Conservation (phyloP, 2,888 invertebrate genomes). For the Tetragonisca angustula region DNA sequence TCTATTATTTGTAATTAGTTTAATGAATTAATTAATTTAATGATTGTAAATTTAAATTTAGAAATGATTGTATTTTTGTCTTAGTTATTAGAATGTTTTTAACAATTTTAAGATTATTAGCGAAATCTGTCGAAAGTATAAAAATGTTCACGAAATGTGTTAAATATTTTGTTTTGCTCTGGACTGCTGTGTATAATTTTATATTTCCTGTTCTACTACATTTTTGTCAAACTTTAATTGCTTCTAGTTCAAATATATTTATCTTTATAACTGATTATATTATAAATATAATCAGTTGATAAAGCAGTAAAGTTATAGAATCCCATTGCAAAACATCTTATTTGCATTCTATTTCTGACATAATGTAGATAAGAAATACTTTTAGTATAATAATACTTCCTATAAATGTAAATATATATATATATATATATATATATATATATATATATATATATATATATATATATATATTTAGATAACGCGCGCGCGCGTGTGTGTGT, state of each 20-base stretch:
- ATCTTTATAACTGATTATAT: no score
- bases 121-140: slow-evolving; percentile 22
- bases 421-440: slow-evolving; percentile 58
- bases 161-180: slow-evolving; percentile 37
- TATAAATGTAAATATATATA: slow-evolving; percentile 66
- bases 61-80: slow-evolving; percentile 24
- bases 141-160: slow-evolving; percentile 18
- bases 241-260: slow-evolving; percentile 18
- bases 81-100: slow-evolving; percentile 25
- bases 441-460: not conserved
- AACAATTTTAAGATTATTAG: slow-evolving; percentile 42
- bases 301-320: slow-evolving; percentile 48
- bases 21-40: slow-evolving; percentile 30
- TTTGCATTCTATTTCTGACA: slow-evolving; percentile 55
- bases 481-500: no score
- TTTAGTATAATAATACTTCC: slow-evolving; percentile 61
- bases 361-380: slow-evolving; percentile 68
- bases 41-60: slow-evolving; percentile 26
- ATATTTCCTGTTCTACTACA: slow-evolving; percentile 33
- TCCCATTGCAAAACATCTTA: slow-evolving; percentile 49
- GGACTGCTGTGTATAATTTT: slow-evolving; percentile 26
- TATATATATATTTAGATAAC: no score
- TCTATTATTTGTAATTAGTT: slow-evolving; percentile 39
- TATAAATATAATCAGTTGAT: slow-evolving; percentile 23
- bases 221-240: slow-evolving; percentile 1